Percentiles rank a stretch among this genome's conserved stretches.
phyloP scores from a whole-genome alignment of 1,140 invertebrate genomes.

The Drosophila nigrodunni region DNA sequence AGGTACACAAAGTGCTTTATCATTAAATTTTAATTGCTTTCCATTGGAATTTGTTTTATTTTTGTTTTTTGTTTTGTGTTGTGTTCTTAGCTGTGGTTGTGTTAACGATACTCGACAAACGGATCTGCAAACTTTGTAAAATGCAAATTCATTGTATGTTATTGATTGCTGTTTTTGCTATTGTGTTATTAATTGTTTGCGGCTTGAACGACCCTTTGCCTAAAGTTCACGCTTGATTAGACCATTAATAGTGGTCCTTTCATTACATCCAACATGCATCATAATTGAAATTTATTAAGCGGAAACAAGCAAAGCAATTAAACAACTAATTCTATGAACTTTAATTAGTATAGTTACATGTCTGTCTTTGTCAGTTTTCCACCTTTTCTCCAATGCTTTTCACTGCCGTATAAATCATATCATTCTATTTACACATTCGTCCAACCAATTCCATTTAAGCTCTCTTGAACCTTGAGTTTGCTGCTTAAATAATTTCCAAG shows the following conservation, averaged over 20 bases:
- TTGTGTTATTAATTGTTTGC: conserved; percentile 13
- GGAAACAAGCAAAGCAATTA: conserved; percentile 46
- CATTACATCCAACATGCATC: conserved; percentile 47
- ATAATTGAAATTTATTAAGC: conserved; percentile 65
- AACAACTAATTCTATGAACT: background rate
- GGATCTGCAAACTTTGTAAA: conserved; percentile 23
- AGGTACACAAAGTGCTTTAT: conserved; percentile 17
- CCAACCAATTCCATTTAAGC: background rate
- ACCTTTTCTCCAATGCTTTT: background rate
- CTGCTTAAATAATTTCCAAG: conserved; percentile 20
- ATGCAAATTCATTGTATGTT: conserved; percentile 45
- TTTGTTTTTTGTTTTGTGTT: conserved; percentile 16
- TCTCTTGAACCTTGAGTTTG: conserved; percentile 4
- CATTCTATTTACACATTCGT: background rate
- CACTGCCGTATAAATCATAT: background rate
- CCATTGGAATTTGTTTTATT: conserved; percentile 48
- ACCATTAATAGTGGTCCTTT: conserved; percentile 51
- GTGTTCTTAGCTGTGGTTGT: background rate
- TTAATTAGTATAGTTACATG: background rate
- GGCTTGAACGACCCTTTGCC: conserved; percentile 43
- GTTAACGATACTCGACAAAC: conserved; percentile 15
- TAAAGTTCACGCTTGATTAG: conserved; percentile 73
- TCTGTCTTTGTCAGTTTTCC: no score
- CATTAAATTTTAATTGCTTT: conserved; percentile 51
- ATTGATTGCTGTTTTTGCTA: conserved; percentile 29